These are phyloP conservation scores for Prosopocoilus inquinatus DNA, from an alignment of 2,888 invertebrate species.

Conservation along the genomic window DNA sequence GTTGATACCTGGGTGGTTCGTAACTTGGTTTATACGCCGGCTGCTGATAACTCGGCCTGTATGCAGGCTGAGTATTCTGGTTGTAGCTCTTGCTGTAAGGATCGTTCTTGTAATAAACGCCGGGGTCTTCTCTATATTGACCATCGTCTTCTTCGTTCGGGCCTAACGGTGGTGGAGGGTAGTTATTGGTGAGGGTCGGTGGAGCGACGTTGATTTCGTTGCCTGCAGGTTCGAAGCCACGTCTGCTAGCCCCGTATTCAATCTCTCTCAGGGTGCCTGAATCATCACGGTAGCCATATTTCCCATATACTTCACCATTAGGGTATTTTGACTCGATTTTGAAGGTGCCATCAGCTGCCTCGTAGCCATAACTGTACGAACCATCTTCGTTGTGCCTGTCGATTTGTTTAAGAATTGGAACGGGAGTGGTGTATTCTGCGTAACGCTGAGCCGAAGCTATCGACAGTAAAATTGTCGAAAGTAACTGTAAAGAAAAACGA, in stretches of 20 bases:
- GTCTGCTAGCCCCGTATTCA: constrained; percentile 79
- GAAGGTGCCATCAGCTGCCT: constrained; percentile 82
- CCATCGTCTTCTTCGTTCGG: constrained; percentile 78
- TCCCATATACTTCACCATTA: constrained; percentile 81
- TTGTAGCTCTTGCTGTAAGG: constrained; percentile 41
- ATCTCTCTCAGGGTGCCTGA: constrained; percentile 72
- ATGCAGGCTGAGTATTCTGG: constrained; percentile 26
- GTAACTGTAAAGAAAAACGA: constrained; percentile 36
- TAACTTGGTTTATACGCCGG: constrained; percentile 28
- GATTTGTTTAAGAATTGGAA: constrained; percentile 79
- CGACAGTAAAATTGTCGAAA: constrained; percentile 34
- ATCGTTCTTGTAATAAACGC: constrained; percentile 72
- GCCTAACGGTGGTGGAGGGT: constrained; percentile 41
- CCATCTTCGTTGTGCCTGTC: constrained; percentile 85
- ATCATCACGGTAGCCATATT: constrained; percentile 87
- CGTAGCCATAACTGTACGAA: constrained; percentile 85
- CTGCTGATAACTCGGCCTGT: constrained; percentile 16
- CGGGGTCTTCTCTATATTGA: constrained; percentile 81
- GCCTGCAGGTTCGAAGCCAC: constrained; percentile 81
- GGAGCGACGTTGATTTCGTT: constrained; percentile 77
- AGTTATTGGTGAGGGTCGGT: constrained; percentile 64
- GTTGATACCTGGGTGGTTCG: constrained; percentile 34
- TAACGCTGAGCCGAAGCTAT: constrained; percentile 36
- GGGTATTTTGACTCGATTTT: constrained; percentile 86
- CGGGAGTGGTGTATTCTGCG: constrained; percentile 65